phyloP scores from a whole-genome alignment of 1,140 invertebrate species.

The Aphaenogaster rudis region DNA sequence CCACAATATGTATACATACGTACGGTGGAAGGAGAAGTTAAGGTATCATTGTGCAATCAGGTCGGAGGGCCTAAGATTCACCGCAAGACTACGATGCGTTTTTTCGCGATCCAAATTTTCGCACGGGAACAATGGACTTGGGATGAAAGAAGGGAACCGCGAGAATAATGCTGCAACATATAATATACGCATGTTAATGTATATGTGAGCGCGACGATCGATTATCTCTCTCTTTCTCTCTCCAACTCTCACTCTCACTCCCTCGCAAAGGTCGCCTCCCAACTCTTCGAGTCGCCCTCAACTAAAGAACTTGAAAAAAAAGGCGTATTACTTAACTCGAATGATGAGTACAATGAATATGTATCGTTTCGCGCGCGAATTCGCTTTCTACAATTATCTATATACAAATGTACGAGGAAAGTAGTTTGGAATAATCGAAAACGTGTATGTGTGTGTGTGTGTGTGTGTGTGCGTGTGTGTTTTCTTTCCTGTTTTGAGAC shows the following conservation, averaged over 20 bases:
- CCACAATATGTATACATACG: slow-evolving; percentile 12
- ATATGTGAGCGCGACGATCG: slow-evolving; percentile 1
- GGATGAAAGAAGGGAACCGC: background rate
- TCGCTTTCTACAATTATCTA: slow-evolving; percentile 36
- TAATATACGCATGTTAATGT: slow-evolving; percentile 21
- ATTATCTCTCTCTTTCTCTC: background rate
- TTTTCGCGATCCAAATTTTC: background rate
- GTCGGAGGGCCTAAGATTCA: background rate
- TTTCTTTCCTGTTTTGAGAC: background rate
- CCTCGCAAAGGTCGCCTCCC: background rate
- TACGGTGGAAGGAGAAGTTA: slow-evolving; percentile 29
- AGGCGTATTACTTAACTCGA: slow-evolving; percentile 8
- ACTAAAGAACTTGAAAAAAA: slow-evolving; percentile 32
- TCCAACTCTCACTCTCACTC: background rate
- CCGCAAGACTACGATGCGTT: slow-evolving; percentile 8
- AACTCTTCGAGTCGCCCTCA: slow-evolving; percentile 19
- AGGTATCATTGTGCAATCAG: slow-evolving; percentile 2
- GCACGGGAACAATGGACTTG: background rate
- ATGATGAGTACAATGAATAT: background rate
- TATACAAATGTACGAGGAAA: slow-evolving; percentile 23
- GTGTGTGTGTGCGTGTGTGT: background rate
- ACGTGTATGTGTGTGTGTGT: background rate
- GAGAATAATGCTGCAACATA: slow-evolving; percentile 27
- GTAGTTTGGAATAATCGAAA: slow-evolving; percentile 13
- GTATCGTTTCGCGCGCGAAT: background rate